Percentiles rank a stretch among this genome's conserved stretches.
Evolutionary conservation across 2,888 invertebrate species (phyloP).

Genomic region (Drosophila anomalata): DNA sequence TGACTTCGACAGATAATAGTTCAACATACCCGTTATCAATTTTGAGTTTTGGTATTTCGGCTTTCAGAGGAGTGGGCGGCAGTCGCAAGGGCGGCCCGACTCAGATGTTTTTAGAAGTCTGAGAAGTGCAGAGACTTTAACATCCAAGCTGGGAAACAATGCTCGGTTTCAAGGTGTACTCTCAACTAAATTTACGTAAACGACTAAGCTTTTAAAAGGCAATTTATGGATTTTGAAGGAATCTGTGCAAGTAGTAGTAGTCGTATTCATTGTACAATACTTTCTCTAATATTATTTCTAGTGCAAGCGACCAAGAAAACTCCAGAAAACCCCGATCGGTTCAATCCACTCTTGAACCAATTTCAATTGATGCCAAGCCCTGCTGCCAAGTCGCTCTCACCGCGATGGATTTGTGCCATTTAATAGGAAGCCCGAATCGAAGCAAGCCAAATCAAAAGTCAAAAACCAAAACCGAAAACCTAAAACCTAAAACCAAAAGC

Average conservation of each 20-base stretch:
- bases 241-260: neutral
- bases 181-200: neutral
- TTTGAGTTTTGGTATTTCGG: neutral
- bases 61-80: slow-evolving; percentile 10
- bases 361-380: slow-evolving; percentile 59
- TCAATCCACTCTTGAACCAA: slow-evolving; percentile 49
- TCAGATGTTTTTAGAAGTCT: neutral
- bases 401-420: slow-evolving; percentile 62
- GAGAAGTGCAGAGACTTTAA: neutral
- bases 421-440: slow-evolving; percentile 65
- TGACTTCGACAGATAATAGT: slow-evolving; percentile 45
- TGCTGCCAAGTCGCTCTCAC: slow-evolving; percentile 43
- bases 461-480: slow-evolving; percentile 24
- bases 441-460: slow-evolving; percentile 33
- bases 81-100: slow-evolving; percentile 17
- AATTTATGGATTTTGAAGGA: neutral
- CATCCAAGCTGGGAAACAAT: neutral
- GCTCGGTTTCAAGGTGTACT: neutral
- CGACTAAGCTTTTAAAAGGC: neutral
- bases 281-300: neutral
- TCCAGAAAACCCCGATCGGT: slow-evolving; percentile 9
- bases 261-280: neutral
- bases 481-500: slow-evolving; percentile 34
- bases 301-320: slow-evolving; percentile 1
- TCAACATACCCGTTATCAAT: slow-evolving; percentile 54